Evolutionary conservation across 2,797 vertebrate species (phyloP).

Genomic region (Manis javanica): DNA sequence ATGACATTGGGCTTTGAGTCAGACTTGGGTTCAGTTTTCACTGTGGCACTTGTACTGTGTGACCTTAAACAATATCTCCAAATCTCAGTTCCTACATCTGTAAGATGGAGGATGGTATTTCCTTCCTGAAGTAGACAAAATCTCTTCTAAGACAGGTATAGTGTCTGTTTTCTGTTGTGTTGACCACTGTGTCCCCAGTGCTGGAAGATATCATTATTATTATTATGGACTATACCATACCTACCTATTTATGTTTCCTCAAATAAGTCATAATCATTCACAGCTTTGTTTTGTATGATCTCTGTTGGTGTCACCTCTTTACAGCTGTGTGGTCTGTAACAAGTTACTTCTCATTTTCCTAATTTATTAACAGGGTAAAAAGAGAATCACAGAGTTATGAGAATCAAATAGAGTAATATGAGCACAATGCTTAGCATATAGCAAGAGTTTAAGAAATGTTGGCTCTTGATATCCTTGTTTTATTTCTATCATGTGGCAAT

Average conservation of each 20-base stretch:
- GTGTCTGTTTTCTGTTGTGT: slow-evolving; percentile 40
- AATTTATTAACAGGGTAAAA: slow-evolving; percentile 10
- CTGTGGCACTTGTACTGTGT: slow-evolving; percentile 2
- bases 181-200: not conserved
- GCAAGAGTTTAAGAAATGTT: not conserved
- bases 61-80: not conserved
- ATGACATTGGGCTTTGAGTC: slow-evolving; percentile 1
- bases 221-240: not conserved
- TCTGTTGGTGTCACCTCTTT: not conserved
- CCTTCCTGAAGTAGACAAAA: slow-evolving; percentile 32
- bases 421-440: not conserved
- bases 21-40: slow-evolving; percentile 10
- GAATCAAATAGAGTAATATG: slow-evolving; percentile 24
- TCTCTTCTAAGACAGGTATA: not conserved
- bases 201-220: slow-evolving; percentile 18
- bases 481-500: not conserved
- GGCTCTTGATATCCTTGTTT: slow-evolving; percentile 4
- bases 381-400: slow-evolving; percentile 17
- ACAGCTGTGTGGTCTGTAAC: not conserved
- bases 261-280: slow-evolving; percentile 11
- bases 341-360: slow-evolving; percentile 28
- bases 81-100: slow-evolving; percentile 12
- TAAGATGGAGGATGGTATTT: slow-evolving; percentile 39
- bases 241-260: slow-evolving; percentile 36
- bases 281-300: slow-evolving; percentile 15